Base-by-base conservation (phyloP, 2,888 invertebrate species). In the Trissonchulus sp. region DNA sequence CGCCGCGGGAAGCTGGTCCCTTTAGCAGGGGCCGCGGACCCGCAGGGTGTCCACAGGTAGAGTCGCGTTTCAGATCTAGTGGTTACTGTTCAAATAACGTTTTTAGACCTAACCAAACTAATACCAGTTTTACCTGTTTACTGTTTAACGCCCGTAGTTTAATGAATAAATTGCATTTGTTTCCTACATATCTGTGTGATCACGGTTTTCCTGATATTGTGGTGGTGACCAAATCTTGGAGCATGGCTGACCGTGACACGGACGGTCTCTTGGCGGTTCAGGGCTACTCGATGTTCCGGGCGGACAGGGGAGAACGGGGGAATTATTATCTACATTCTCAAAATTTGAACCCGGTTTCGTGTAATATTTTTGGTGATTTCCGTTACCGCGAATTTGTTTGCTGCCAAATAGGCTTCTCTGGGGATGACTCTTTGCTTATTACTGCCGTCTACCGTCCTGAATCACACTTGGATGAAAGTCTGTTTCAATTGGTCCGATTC, bases 121-220 rank as follows among this genome's bases (percentile, higher is more conserved):
- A 18, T 60, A 60, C 18, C 60, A 60, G n/a, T 60, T 60, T 60
- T 18, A 60, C 18, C 18, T 60, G 60, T 60, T 60, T 60, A 60
- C n/a, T 60, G 60, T 18, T 60, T n/a, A 60, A 60, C 60, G 60
- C 60, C 60, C 18, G 60, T 18, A 18, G 18, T 60, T n/a, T 60
- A 60, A 18, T 60, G n/a, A 60, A 60, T 18, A 60, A 60, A n/a
- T 18, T 60, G 18, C 60, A 60, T 60, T 60, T 60, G 60, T 60
- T 60, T 60, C 60, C 18, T 60, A 18, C n/a, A 18, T 60, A 60
- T n/a, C 60, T 60, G 60, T 60, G 60, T 60, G n/a, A 60, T n/a
- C n/a, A 60, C n/a, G 60, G n/a, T n/a, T 60, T 18, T 60, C 60
- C 60, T 60, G 60, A 60, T n/a, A 60, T 60, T 60, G 60, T 60